Percentiles rank a stretch among this genome's conserved stretches.
phyloP scores from a whole-genome alignment of 2,888 invertebrate genomes.

The Drosophila mettleri region DNA sequence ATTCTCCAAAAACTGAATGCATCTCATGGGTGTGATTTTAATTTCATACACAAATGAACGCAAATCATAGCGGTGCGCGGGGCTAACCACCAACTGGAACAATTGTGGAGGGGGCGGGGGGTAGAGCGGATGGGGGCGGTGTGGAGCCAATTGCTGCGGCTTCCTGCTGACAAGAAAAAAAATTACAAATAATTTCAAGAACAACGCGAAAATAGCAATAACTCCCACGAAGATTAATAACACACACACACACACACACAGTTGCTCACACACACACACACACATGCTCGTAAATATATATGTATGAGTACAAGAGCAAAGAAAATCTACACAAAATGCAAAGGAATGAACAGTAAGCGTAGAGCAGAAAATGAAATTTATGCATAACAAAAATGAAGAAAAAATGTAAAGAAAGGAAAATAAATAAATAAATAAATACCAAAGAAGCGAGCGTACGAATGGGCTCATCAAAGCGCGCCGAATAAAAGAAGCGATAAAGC shows the following conservation, averaged over 20 bases:
- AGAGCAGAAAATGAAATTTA: conserved; percentile 74
- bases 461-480: conserved; percentile 69
- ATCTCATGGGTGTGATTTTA: conserved; percentile 85
- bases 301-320: conserved; percentile 40
- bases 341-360: conserved; percentile 66
- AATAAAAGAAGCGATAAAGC: conserved; percentile 52
- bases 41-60: conserved; percentile 85
- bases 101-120: not conserved
- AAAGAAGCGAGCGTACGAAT: conserved; percentile 51
- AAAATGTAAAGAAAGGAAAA: conserved; percentile 11
- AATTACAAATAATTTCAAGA: conserved; percentile 47
- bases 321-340: conserved; percentile 48
- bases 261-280: conserved; percentile 20
- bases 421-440: conserved; percentile 17
- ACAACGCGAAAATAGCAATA: conserved; percentile 69
- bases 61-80: conserved; percentile 60
- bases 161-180: conserved; percentile 37
- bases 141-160: conserved; percentile 28
- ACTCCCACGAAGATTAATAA: conserved; percentile 84
- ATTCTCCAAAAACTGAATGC: conserved; percentile 36
- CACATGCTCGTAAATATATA: conserved; percentile 62
- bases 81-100: not conserved
- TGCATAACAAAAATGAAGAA: conserved; percentile 57
- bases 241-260: conserved; percentile 29
- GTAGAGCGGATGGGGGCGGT: conserved; percentile 1